Conservation (phyloP, 2,888 invertebrate species). For the Macaria notata region DNA sequence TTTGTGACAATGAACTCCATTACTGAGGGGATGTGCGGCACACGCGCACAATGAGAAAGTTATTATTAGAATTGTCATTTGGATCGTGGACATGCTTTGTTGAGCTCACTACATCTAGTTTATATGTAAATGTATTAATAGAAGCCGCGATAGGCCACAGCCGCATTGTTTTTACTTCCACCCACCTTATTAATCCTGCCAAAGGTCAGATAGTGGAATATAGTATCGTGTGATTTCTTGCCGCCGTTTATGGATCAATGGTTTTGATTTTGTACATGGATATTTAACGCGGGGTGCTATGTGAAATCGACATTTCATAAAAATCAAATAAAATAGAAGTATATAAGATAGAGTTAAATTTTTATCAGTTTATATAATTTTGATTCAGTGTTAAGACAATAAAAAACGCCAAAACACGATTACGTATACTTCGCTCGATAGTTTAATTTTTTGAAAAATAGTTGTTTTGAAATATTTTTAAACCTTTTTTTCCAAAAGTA, state of each 20-base stretch:
- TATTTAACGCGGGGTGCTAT: too few relatives aligned
- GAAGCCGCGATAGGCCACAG: slow-evolving; percentile 34
- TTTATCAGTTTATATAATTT: too few relatives aligned
- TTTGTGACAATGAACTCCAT: slow-evolving; percentile 41
- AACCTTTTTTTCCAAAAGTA: too few relatives aligned
- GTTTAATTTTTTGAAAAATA: too few relatives aligned
- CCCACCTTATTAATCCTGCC: slow-evolving; percentile 37
- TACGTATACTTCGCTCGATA: too few relatives aligned
- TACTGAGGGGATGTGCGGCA: slow-evolving; percentile 35
- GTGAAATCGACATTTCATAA: too few relatives aligned
- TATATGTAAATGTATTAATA: slow-evolving; percentile 51
- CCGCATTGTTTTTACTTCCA: slow-evolving; percentile 34
- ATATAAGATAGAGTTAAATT: too few relatives aligned
- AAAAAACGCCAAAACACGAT: too few relatives aligned
- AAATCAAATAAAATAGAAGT: too few relatives aligned
- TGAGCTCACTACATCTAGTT: slow-evolving; percentile 37
- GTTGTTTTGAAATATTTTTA: too few relatives aligned
- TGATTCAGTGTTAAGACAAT: too few relatives aligned
- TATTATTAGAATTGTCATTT: slow-evolving; percentile 49
- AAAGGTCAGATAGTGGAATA: slow-evolving; percentile 40
- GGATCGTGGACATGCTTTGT: slow-evolving; percentile 45
- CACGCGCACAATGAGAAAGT: slow-evolving; percentile 44
- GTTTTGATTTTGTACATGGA: slow-evolving; percentile 13
- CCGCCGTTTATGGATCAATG: slow-evolving; percentile 25
- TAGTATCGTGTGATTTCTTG: slow-evolving; percentile 22